Evolutionary conservation across 2,888 invertebrate species (phyloP).

Genomic region (Trachelus stipa): DNA sequence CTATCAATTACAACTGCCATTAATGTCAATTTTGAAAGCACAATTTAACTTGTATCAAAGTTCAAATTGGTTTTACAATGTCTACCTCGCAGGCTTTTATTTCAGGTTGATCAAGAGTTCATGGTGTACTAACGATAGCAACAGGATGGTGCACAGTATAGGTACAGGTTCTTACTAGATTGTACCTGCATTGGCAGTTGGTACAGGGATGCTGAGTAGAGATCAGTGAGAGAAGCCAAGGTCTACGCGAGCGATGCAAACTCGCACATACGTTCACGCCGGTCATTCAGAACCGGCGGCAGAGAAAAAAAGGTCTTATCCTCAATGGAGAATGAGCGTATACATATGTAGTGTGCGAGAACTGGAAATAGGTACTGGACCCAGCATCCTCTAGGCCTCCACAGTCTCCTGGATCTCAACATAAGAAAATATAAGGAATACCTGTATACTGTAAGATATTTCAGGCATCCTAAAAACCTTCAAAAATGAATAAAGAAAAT

Average conservation of each 20-base stretch:
- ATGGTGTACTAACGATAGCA: background rate
- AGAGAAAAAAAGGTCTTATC: constrained; percentile 37
- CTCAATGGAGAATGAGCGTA: constrained; percentile 43
- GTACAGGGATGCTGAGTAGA: background rate
- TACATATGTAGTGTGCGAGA: constrained; percentile 36
- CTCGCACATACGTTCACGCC: constrained; percentile 9
- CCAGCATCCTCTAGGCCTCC: background rate
- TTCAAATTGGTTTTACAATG: background rate
- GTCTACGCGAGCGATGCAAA: background rate
- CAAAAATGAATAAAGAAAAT: background rate
- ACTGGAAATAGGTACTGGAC: constrained; percentile 39
- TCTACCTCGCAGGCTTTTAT: background rate
- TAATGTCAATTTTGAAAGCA: background rate
- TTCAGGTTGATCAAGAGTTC: background rate
- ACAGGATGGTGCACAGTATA: background rate
- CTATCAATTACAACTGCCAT: background rate
- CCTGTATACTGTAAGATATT: background rate
- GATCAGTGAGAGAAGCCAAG: constrained; percentile 6
- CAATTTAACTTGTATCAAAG: background rate
- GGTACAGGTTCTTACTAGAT: background rate
- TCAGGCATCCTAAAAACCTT: background rate
- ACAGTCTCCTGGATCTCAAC: background rate
- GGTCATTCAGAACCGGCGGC: constrained; percentile 45
- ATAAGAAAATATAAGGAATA: background rate
- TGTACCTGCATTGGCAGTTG: background rate